Evolutionary conservation across 2,113 vertebrate species (phyloP).

Genomic region (Toxotes jaculatrix): DNA sequence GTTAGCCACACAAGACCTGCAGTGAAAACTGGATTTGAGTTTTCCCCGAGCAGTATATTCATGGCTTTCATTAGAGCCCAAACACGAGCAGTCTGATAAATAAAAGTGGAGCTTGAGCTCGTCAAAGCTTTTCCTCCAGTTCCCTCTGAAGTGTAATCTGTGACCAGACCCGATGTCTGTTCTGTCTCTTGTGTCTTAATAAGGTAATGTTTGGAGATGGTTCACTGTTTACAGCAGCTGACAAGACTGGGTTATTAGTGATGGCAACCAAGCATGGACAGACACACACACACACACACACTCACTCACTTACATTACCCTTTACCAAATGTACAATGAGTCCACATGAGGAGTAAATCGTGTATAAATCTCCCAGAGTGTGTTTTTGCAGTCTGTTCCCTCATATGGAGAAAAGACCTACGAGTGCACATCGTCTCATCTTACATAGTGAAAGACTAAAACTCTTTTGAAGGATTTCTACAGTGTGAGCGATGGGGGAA

Average conservation of each 20-base stretch:
- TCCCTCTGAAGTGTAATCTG: not conserved
- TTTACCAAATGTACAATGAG: slow-evolving; percentile 12
- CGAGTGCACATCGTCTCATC: not conserved
- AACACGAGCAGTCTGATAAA: not conserved
- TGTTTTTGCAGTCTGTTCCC: slow-evolving; percentile 40
- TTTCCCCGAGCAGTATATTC: not conserved
- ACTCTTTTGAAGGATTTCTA: not conserved
- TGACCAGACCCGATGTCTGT: slow-evolving; percentile 12
- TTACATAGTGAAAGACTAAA: not conserved
- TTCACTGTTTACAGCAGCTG: slow-evolving; percentile 78
- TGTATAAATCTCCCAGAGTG: slow-evolving; percentile 2
- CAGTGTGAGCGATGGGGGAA: not conserved
- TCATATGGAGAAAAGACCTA: slow-evolving; percentile 31
- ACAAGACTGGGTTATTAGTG: slow-evolving; percentile 67
- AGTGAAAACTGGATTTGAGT: not conserved
- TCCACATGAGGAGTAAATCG: slow-evolving; percentile 1
- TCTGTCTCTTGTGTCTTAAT: slow-evolving; percentile 78
- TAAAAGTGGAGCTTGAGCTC: not conserved
- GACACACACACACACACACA: slow-evolving; percentile 23
- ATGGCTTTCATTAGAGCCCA: not conserved
- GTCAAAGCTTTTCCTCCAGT: not conserved
- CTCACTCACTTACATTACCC: slow-evolving; percentile 15
- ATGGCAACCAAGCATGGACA: slow-evolving; percentile 61
- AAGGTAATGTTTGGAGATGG: slow-evolving; percentile 86
- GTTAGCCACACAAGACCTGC: not conserved